Conservation (phyloP, 2,888 invertebrate species). For the Metopia argyrocephala region DNA sequence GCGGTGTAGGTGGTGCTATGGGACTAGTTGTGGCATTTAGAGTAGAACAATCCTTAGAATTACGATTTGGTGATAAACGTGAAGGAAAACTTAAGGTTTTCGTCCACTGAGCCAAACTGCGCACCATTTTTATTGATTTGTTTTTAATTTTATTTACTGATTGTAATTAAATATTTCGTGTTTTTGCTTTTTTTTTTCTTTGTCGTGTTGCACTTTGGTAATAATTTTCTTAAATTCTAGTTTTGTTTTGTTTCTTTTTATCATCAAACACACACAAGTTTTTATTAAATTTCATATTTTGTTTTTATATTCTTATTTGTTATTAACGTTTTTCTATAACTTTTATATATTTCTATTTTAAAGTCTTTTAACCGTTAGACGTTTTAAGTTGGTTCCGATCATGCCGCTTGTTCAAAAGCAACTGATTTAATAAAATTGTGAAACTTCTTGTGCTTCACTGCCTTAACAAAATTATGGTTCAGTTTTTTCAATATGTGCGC, state of each 20-base stretch:
- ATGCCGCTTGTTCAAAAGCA: conserved; percentile 70
- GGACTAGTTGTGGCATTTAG: conserved; percentile 79
- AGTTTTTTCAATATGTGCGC: conserved; percentile 32
- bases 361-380: conserved; percentile 36
- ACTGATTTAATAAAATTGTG: conserved; percentile 69
- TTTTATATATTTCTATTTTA: neutral
- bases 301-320: conserved; percentile 12
- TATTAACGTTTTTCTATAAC: conserved; percentile 35
- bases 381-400: conserved; percentile 68
- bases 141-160: conserved; percentile 22
- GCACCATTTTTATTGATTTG: conserved; percentile 83
- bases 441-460: conserved; percentile 57
- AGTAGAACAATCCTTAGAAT: conserved; percentile 84
- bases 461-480: neutral
- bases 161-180: conserved; percentile 4
- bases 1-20: conserved; percentile 81
- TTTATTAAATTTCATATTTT: neutral
- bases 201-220: conserved; percentile 1
- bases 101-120: conserved; percentile 93
- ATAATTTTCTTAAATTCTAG: conserved; percentile 26
- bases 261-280: neutral
- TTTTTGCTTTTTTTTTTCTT: too few species aligned
- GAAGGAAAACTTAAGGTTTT: conserved; percentile 94
- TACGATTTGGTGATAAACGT: conserved; percentile 89
- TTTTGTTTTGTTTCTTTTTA: conserved; percentile 3